Evolutionary conservation across 2,113 vertebrate species (phyloP), one percentile per base, ranked within the genome.

Genomic region (Condylura cristata): DNA sequence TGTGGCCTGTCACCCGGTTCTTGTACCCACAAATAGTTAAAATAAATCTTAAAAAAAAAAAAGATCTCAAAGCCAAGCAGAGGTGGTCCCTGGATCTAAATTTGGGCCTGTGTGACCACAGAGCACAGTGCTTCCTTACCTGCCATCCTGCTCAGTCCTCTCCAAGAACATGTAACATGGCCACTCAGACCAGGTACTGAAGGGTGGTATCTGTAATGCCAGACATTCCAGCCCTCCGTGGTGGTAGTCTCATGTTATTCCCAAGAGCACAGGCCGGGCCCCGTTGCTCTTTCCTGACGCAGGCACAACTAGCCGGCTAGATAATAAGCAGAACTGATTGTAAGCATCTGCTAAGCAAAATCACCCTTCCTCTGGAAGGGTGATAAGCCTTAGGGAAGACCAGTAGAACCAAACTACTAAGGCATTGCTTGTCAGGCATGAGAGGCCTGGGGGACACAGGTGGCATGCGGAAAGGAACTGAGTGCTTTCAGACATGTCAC

Each of bases 401-500:
- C 13, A 28, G 53, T 26, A 56, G 44, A 70, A 32, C 63, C 82
- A 86, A 56, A 39, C 63, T 95, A 60, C 51, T 74, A 24, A 46
- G 82, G 34, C 82, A 85, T 56, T 87, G 87, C 87, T 87, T 86
- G 74, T 93, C 91, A 90, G 68, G 76, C 46, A 41, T 71, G 75
- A 86, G 68, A 48, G 58, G 76, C 75, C 60, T 44, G 4, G 20
- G 70, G 44, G 75, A 90, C 68, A 86, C 10, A 37, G 34, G 70
- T 0, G 0, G 32, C 51, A 48, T 16, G 63, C 44, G 39, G 28
- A 61, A 80, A 14, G 39, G 17, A 53, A 74, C n/a, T 17, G 12
- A 83, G 18, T 65, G 53, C 63, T 76, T 86, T 82, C 71, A 80
- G 80, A 93, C 37, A 20, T 70, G 41, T 34, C 74, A 39, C 60